A percentile compares a stretch with the other conserved stretches of the same genome.
These are phyloP conservation scores for Matsumyia berberina DNA, from an alignment of 2,888 invertebrate species.

Conservation along the genomic window DNA sequence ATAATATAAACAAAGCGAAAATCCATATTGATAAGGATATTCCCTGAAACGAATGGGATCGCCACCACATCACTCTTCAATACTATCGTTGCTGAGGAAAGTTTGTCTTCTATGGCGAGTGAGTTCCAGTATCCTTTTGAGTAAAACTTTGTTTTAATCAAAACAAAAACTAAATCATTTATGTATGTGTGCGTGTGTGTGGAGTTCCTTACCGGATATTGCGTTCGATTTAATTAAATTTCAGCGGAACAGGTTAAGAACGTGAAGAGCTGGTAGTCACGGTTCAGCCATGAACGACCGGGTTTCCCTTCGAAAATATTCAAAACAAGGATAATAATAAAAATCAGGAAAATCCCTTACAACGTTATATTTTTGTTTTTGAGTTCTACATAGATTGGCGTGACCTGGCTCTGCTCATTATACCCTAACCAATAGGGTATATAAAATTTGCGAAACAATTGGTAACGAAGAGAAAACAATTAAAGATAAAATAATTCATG, in stretches of 20 bases:
- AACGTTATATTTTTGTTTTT: neutral
- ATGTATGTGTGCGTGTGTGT: conserved; percentile 9
- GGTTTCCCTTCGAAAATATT: conserved; percentile 10
- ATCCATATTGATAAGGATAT: conserved; percentile 24
- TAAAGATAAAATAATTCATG: no score
- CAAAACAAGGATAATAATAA: conserved; percentile 8
- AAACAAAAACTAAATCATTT: conserved; percentile 19
- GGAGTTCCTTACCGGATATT: conserved; percentile 15
- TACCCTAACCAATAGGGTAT: no score
- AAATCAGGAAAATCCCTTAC: neutral
- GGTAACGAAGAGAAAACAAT: no score
- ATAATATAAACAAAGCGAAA: conserved; percentile 25
- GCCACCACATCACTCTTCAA: conserved; percentile 12
- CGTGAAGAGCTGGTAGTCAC: conserved; percentile 12
- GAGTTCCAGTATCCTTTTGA: conserved; percentile 19
- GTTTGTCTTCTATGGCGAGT: conserved; percentile 13
- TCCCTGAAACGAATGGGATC: conserved; percentile 23
- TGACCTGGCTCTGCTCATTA: no score
- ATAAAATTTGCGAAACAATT: no score
- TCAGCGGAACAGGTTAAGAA: conserved; percentile 19
- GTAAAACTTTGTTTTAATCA: conserved; percentile 20
- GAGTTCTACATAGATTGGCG: no score
- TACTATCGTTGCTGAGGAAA: conserved; percentile 4
- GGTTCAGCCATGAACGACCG: neutral
- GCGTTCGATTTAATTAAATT: conserved; percentile 41